Base-by-base conservation (phyloP, 2,113 vertebrate species). In the Entosphenus tridentatus region DNA sequence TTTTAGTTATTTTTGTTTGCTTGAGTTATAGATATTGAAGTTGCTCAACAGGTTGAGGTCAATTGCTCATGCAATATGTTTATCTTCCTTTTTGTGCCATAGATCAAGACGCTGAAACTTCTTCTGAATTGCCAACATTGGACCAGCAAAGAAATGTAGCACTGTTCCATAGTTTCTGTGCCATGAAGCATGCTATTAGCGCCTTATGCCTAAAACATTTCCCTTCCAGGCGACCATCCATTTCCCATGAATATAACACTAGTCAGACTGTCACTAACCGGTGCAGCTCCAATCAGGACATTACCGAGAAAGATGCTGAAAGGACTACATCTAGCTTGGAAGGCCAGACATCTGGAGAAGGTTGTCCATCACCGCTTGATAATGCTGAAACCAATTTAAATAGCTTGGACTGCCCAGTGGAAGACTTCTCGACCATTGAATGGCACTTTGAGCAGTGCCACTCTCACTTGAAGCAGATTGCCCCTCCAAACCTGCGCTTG, bases 161-260 rank as follows among this genome's bases (percentile, higher is more conserved):
- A 1, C 79, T 96, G 72, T 96, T 88, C 72, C 85, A 77, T 78
- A 87, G 86, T 0, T 96, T 96, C 77, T 96, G 89, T 57, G 89
- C 87, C 77, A 88, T 96, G 82, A 98, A 96, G 74, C 96, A 93
- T 12, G 87, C 88, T 3, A 73, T 93, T 72, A 95, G 92, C 21
- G 89, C 90, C 56, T 82, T 98, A 65, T 93, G 87, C 73, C 80
- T 88, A 11, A 88, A 83, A 39, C 39, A 39, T 39, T 39, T 39
- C 4, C 39, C 39, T 39, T 68, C 76, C 81, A 9, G 85, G 87
- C 70, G 79, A 77, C 72, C 78, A 78, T 72, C 75, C 79, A 6
- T 75, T 73, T 12, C 86, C 84, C 78, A 76, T 68, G 12, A 74
- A 83, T 14, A 87, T 85, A 12, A 59, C 57, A 10, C 65, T 7